These are phyloP conservation scores for Danaus melanippus DNA, from an alignment of 1,140 invertebrate species.

Conservation along the genomic window DNA sequence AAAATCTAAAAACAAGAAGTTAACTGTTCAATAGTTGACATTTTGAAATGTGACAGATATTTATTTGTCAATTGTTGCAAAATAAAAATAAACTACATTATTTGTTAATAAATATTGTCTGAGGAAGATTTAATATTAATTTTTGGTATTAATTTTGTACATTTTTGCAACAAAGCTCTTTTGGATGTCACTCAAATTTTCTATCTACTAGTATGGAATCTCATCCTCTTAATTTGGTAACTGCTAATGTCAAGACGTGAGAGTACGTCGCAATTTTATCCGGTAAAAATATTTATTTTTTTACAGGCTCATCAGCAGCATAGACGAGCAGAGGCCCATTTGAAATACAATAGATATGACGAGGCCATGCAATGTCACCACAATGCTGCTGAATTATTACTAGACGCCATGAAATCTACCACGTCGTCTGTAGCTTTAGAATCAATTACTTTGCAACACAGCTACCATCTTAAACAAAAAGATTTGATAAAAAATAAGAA, in stretches of 20 bases:
- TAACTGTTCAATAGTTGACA: too few species aligned
- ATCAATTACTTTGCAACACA: slow-evolving; percentile 75
- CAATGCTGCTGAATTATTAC: slow-evolving; percentile 72
- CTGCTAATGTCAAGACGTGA: too few species aligned
- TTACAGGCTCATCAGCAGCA: slow-evolving; percentile 77
- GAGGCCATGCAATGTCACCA: slow-evolving; percentile 78
- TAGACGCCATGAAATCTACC: slow-evolving; percentile 72
- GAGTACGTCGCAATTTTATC: too few species aligned
- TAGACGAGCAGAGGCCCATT: slow-evolving; percentile 74
- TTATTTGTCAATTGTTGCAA: too few species aligned
- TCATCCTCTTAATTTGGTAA: slow-evolving; percentile 62
- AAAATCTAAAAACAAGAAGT: too few species aligned
- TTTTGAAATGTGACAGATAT: too few species aligned
- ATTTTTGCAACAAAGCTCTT: background rate
- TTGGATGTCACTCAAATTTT: slow-evolving; percentile 1
- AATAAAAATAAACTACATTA: too few species aligned
- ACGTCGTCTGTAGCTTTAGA: slow-evolving; percentile 70
- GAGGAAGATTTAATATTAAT: too few species aligned
- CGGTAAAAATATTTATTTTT: background rate
- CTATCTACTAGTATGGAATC: slow-evolving; percentile 43
- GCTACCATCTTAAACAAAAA: slow-evolving; percentile 76
- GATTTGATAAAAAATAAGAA: slow-evolving; percentile 71
- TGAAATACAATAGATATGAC: slow-evolving; percentile 73
- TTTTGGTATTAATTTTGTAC: background rate
- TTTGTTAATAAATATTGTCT: too few species aligned